Percentiles rank a stretch among this genome's conserved stretches.
These are phyloP conservation scores for Sebastes itinus DNA, from an alignment of 2,797 vertebrate genomes.

Conservation along the genomic window DNA sequence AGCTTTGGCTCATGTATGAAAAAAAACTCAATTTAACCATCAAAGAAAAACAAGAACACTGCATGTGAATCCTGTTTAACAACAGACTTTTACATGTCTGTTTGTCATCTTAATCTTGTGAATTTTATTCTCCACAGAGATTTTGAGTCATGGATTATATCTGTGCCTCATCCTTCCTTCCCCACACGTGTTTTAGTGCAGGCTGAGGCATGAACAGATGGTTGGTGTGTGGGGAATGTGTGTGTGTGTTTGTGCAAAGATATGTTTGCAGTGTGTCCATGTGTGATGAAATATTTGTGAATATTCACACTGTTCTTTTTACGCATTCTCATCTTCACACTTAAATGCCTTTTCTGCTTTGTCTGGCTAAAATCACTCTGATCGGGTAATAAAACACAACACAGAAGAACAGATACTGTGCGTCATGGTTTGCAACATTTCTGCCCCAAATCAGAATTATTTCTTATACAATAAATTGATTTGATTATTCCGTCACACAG, in stretches of 20 bases:
- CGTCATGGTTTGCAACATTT: background rate
- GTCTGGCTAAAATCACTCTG: background rate
- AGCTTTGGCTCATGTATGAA: background rate
- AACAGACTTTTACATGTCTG: background rate
- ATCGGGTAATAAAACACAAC: background rate
- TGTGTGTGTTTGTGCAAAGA: slow-evolving; percentile 10
- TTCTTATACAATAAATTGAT: background rate
- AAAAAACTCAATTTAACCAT: background rate
- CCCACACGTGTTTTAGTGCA: background rate
- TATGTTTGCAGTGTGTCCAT: background rate
- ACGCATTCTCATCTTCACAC: background rate
- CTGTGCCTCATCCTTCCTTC: background rate
- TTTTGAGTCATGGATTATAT: slow-evolving; percentile 27
- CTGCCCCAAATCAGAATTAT: background rate
- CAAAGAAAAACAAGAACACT: background rate
- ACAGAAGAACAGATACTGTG: background rate
- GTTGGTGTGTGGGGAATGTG: slow-evolving; percentile 31
- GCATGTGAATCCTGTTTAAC: background rate
- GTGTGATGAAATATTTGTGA: slow-evolving; percentile 29
- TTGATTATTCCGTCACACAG: background rate
- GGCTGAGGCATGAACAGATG: slow-evolving; percentile 46
- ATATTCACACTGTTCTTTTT: background rate
- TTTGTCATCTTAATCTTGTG: slow-evolving; percentile 19
- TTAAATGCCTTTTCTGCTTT: background rate
- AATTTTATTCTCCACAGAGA: slow-evolving; percentile 23